Evolutionary conservation across 2,888 invertebrate genomes (phyloP), one percentile per base, ranked within the genome.

Genomic region (Flexamia atlantica): DNA sequence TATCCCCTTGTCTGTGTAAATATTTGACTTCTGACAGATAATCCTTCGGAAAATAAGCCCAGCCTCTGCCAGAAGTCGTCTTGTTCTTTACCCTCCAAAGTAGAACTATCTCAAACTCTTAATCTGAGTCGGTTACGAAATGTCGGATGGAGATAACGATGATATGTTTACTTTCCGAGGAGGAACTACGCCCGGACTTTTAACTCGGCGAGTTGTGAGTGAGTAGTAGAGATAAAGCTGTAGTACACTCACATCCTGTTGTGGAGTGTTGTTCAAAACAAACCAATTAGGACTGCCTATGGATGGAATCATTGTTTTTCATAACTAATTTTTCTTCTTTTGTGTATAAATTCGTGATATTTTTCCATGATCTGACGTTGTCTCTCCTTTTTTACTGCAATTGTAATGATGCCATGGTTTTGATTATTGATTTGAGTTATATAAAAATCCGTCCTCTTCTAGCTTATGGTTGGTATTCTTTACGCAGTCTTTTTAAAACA

Each of bases 1-100:
- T 57, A 23, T 20, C 23, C 25, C 23, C 57, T 57, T 57, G 23
- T 57, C 57, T 57, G 50, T 57, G 57, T 57, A 57, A 57, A 57
- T 25, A 57, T 57, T 57, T 20, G 20, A 7, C 57, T 57, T 57
- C 57, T 57, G 23, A 23, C 57, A 57, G 57, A 57, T 57, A 57
- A 57, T 57, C 57, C 12, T 20, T 20, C 3, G 57, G 57, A 57
- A 57, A 57, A 57, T 57, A 57, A 57, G 57, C 57, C 57, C 23
- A 20, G 25, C 57, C 57, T 57, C 25, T n/a, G 12, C 25, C 23
- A 23, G 20, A 57, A 20, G 57, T 57, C 57, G 57, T 23, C 57
- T 57, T 57, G 20, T 57, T 57, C 57, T 25, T 23, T 10, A 57
- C 57, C 23, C 23, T 46, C 7, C 46, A 46, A 4, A 46, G 2